phyloP scores from a whole-genome alignment of 2,113 vertebrate species.

The Hylia prasina region DNA sequence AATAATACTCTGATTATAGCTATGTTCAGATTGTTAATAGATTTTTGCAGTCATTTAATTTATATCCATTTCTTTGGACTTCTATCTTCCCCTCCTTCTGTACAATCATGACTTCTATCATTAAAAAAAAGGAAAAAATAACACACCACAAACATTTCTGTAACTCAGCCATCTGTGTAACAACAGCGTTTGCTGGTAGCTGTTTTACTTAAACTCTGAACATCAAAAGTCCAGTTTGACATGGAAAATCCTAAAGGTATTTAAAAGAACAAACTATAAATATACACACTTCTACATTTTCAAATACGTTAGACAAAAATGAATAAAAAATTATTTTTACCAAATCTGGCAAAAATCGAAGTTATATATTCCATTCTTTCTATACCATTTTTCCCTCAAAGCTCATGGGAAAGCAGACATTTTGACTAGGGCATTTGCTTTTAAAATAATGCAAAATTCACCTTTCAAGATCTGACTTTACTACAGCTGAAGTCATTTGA shows the following conservation, averaged over 20 bases:
- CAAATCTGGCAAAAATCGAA: neutral
- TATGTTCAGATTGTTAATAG: neutral
- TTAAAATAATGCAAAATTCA: neutral
- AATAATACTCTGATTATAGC: neutral
- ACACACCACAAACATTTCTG: neutral
- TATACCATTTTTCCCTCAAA: neutral
- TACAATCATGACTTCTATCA: neutral
- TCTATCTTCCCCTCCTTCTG: neutral
- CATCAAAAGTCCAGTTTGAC: neutral
- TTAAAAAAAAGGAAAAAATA: neutral
- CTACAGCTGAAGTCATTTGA: neutral
- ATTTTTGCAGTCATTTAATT: neutral
- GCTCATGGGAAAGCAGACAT: neutral
- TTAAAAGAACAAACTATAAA: neutral
- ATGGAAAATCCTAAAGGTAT: neutral
- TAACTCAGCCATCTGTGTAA: neutral
- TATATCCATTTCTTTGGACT: neutral
- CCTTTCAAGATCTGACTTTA: neutral
- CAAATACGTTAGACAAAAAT: neutral
- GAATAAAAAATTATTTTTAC: neutral
- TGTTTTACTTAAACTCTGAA: neutral
- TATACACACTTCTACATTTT: neutral
- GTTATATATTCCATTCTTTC: neutral
- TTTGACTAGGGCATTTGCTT: neutral
- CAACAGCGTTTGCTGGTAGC: neutral